Evolutionary conservation across 1,140 invertebrate species (phyloP), one percentile per base, ranked within the genome.

Genomic region (Lucilia sericata): DNA sequence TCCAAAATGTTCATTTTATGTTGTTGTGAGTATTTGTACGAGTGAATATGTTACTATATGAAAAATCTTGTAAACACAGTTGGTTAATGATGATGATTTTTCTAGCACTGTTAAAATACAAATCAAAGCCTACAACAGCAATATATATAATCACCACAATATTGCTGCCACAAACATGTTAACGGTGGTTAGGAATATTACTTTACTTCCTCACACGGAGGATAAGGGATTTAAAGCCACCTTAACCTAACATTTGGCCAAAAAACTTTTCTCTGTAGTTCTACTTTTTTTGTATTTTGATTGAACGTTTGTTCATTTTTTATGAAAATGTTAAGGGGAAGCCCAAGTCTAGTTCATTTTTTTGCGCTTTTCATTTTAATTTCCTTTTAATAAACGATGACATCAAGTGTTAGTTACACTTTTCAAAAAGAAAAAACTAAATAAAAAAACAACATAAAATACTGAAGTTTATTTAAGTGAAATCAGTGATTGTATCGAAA

Each of bases 51-150:
- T 42, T 42, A 2, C 21, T 21, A 70, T 70, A 70, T 70, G 65
- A 70, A 70, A 60, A 70, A 25, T 25, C 65, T 19, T 80, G 76
- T 80, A 51, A 49, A 36, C 47, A n/a, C 19, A 19, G n/a, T 78
- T 51, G 74, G n/a, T 80, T 80, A 80, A 80, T 80, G 76, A 76
- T 42, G 74, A 76, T 42, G 74, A 76, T 76, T 76, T 76, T 76
- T 17, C 74, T 76, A 76, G 36, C 42, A 10, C 47, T 21, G n/a
- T 49, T 21, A 51, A 21, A 47, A 19, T 17, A 55, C 21, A 70
- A 21, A 70, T n/a, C 55, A 60, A 60, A 7, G 17, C 13, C 34
- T 42, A 34, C 42, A 80, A 49, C 42, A 49, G n/a, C 10, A 21
- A 80, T n/a, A 80, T 19, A 21, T 21, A 70, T 19, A 65, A 21